Base-by-base conservation (phyloP, 2,888 invertebrate genomes). In the Leucophenga montana region DNA sequence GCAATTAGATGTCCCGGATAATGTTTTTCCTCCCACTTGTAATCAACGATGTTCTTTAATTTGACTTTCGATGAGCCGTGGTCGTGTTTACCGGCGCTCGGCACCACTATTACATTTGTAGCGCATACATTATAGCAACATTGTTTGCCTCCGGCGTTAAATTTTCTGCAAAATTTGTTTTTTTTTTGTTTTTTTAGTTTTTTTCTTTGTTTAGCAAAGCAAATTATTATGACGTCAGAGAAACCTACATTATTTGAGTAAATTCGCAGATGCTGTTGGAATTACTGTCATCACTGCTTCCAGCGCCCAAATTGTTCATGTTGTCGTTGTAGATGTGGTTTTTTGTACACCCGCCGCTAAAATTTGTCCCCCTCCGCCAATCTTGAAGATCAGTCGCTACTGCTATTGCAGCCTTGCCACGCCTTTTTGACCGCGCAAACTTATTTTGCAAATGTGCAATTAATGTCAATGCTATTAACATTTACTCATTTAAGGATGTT, bases 31-130 rank as follows among this genome's bases (percentile, higher is more conserved):
- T 97, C 97, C 98, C 98, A 98, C 77, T 94, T 95, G 88, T 95
- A 97, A 85, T 97, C 97, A 22, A 97, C 97, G 62, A 97, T 92
- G 87, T 95, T 96, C 83, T 94, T 95, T 57, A 97, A 92, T 86
- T 96, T 97, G 31, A 98, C 95, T 90, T 96, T 95, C 0, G 96
- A 96, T 86, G 95, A 95, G 57, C 95, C 95, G 83, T 94, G 94
- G 81, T 92, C 92, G 83, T 94, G 95, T 74, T 90, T 92, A 13
- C 94, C 94, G 8, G 92, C 90, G 69, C 92, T 93, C 44, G 94
- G 93, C 69, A 92, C 90, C 39, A 96, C 91, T 68, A 92, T 91
- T 16, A 95, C 94, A 83, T 94, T 92, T 50, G 91, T 83, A 46
- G 83, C 83, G 44, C 74, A 82, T 14, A 88, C 85, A 57, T 84